Base-by-base conservation (phyloP, 2,797 vertebrate genomes). In the Microctenopoma lineatum region DNA sequence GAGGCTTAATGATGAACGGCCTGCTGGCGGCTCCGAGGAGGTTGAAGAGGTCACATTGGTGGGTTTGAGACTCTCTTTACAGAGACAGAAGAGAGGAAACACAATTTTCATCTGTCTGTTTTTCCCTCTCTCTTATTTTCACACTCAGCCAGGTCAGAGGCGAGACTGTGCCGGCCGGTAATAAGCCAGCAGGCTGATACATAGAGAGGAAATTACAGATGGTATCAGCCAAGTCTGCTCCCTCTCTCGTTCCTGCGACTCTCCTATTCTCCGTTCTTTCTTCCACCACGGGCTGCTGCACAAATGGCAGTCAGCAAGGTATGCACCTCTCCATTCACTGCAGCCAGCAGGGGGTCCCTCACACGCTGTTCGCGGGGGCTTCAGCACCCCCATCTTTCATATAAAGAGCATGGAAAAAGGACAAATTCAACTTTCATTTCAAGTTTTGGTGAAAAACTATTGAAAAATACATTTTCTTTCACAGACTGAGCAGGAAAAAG, bases 291-390 rank as follows among this genome's bases (percentile, higher is more conserved):
- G 67, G 53, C 77, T 66, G 21, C 64, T 79, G 78, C 86, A 89
- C 88, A 87, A 86, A 85, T 59, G 54, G 51, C 89, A 77, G 79
- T 90, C 80, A 81, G 77, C 78, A 88, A 92, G 88, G 89, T 92
- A 91, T 92, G 88, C 77, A 13, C 65, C 83, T 64, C 71, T 74
- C 84, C 80, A 89, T 93, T 93, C 89, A 93, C 73, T 59, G 70
- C 77, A 38, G 57, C 53, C 84, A 25, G 83, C 85, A 85, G 90
- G 92, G 82, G 89, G 88, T 92, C 85, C 67, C 73, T 82, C 79
- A 84, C 88, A 90, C 86, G 65, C 84, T 84, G 81, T 81, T 88
- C 66, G 47, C 27, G 54, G 79, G 78, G 79, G 77, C 80, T 76
- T 27, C 71, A 64, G 1, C 15, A 5, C 29, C 29, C 41, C 41